Evolutionary conservation across 2,888 invertebrate genomes (phyloP).

Genomic region (Chrysolina americana): DNA sequence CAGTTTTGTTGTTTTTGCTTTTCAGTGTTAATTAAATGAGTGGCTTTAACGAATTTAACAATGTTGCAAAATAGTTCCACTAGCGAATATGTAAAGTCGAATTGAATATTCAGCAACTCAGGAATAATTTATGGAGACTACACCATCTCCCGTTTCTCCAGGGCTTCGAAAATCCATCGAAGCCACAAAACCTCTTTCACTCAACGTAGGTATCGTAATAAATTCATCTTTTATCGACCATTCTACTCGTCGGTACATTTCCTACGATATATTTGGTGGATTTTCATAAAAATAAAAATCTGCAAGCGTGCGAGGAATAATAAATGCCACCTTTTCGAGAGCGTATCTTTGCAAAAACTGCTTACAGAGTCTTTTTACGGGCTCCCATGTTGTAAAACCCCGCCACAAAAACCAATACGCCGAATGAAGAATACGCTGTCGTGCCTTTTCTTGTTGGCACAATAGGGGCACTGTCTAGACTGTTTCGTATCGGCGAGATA

Average conservation of each 20-base stretch:
- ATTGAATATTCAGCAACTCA: not conserved
- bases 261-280: not conserved
- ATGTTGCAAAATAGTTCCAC: too few relatives aligned
- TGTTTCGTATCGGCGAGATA: not conserved
- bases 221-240: conserved; percentile 14
- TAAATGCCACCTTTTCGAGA: conserved; percentile 1
- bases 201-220: conserved; percentile 15
- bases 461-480: not conserved
- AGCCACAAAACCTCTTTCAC: conserved; percentile 18
- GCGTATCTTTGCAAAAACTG: conserved; percentile 8
- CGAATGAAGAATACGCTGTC: not conserved
- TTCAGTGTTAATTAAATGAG: too few relatives aligned
- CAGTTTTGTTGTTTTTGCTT: too few relatives aligned
- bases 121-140: not conserved
- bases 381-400: conserved; percentile 3
- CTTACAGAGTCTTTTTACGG: conserved; percentile 9
- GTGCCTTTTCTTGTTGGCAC: not conserved
- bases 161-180: conserved; percentile 8
- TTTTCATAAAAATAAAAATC: conserved; percentile 20
- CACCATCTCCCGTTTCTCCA: not conserved
- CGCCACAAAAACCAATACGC: conserved; percentile 5
- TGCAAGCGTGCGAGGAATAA: conserved; percentile 18
- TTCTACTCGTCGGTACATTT: not conserved
- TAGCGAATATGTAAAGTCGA: not conserved
- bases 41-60: too few relatives aligned